A percentile compares a stretch with the other conserved stretches of the same genome.
These are phyloP conservation scores for Gymnoscopelus braueri DNA, from an alignment of 2,797 vertebrate genomes.

Conservation along the genomic window DNA sequence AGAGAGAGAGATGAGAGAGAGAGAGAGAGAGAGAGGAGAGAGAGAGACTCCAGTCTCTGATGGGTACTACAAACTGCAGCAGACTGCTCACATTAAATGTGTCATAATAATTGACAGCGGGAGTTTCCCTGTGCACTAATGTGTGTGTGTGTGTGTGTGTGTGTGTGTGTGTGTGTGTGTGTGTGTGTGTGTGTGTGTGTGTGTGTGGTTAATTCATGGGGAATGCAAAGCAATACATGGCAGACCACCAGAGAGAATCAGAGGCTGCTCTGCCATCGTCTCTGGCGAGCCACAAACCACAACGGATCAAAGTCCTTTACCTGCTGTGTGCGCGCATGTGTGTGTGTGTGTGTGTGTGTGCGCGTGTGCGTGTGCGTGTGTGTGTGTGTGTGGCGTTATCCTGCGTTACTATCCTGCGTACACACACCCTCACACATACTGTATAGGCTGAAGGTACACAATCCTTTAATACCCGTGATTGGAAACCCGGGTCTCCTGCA, in stretches of 20 bases:
- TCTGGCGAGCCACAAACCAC: constrained; percentile 27
- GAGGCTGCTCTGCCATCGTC: constrained; percentile 31
- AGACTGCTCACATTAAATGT: constrained; percentile 64
- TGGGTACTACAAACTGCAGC: constrained; percentile 59
- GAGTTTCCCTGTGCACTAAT: no score
- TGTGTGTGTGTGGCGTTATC: constrained; percentile 22
- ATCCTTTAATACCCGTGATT: not conserved
- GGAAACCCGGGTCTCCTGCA: no score
- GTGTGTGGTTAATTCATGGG: constrained; percentile 37
- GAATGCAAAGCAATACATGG: constrained; percentile 53
- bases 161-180: not conserved
- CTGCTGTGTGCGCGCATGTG: not conserved
- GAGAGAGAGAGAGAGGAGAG: not conserved
- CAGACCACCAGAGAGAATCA: constrained; percentile 49
- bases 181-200: not conserved
- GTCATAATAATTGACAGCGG: constrained; percentile 70
- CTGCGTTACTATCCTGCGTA: constrained; percentile 22
- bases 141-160: not conserved
- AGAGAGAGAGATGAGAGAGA: not conserved
- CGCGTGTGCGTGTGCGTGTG: no score
- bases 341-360: no score
- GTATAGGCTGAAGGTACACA: not conserved
- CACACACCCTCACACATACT: constrained; percentile 3
- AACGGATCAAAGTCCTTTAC: constrained; percentile 20
- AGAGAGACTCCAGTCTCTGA: constrained; percentile 42